Evolutionary conservation across 2,888 invertebrate species (phyloP), one percentile per base, ranked within the genome.

Genomic region (Odontomyia ornata): DNA sequence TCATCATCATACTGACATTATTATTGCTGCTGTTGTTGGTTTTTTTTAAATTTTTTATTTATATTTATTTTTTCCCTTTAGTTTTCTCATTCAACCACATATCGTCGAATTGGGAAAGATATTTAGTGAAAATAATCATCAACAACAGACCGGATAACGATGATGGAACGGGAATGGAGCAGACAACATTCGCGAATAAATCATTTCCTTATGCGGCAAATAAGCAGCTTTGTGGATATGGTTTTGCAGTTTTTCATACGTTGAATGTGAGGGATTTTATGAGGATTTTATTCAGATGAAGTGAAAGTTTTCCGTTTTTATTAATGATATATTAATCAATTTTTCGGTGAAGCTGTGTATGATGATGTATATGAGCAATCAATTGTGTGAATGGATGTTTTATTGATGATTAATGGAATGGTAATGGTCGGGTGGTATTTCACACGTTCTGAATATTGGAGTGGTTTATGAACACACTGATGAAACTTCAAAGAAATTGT

Each of bases 321-420:
- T 67, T 67, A 46, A 67, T 46, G 67, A 46, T 67, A 11, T 43
- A 67, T 67, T 67, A 67, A 67, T 67, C 67, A 67, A 43, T 18
- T 67, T 21, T 11, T 67, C 36, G 30, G 18, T 4, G 52, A 52
- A 52, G 52, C 2, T 13, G 52, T 52, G 15, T 52, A n/a, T 15
- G n/a, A 67, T 64, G 64, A 64, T 67, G 43, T 13, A 67, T 67
- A 1, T 36, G 30, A 30, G 67, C 28, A 23, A 46, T 27, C 43
- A 67, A 9, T 43, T 27, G 46, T 23, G 11, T n/a, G 15, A 30
- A 28, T 25, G 28, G 18, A 46, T 67, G 2, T 36, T 67, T 67
- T 11, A 21, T 67, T 21, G 25, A 60, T 25, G 5, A 23, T 60
- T 15, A 25, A 60, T 60, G 60, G 23, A 21, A 60, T 60, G 21